Percentiles rank a stretch among this genome's conserved stretches.
These are phyloP conservation scores for Misgurnus mizolepis DNA, from an alignment of 2,113 vertebrate species.

Conservation along the genomic window DNA sequence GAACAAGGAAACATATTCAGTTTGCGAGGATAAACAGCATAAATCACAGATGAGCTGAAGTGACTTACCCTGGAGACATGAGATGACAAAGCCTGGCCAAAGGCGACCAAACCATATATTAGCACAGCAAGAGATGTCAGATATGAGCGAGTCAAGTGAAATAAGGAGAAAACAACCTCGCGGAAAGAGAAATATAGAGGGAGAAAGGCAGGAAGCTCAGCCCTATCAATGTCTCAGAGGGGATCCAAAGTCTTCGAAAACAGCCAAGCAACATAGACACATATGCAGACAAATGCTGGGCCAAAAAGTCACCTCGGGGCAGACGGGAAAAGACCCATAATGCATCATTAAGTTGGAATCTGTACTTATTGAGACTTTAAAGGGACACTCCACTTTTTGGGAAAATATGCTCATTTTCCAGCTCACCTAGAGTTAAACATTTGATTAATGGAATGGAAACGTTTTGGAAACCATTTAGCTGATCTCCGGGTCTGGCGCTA, in stretches of 20 bases:
- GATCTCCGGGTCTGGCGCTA: too few relatives aligned
- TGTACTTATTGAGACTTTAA: too few relatives aligned
- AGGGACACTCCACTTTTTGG: too few relatives aligned
- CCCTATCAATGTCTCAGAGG: conserved; percentile 50
- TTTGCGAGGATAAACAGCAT: not conserved
- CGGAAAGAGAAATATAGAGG: conserved; percentile 32
- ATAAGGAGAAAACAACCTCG: conserved; percentile 16
- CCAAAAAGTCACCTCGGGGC: conserved; percentile 40
- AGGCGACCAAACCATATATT: conserved; percentile 36
- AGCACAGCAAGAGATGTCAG: conserved; percentile 24
- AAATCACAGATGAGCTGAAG: not conserved
- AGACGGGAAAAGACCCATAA: conserved; percentile 9
- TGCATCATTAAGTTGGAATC: too few relatives aligned
- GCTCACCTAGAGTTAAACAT: too few relatives aligned
- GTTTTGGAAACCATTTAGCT: too few relatives aligned
- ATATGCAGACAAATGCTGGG: conserved; percentile 5
- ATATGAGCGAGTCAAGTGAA: not conserved
- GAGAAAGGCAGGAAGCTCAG: conserved; percentile 52
- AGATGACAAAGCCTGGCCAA: conserved; percentile 26
- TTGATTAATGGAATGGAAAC: too few relatives aligned
- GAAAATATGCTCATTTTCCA: too few relatives aligned
- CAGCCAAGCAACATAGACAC: conserved; percentile 36
- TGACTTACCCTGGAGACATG: conserved; percentile 44
- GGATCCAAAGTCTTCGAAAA: conserved; percentile 45
- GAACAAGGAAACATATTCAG: not conserved